Base-by-base conservation (phyloP, 2,113 vertebrate genomes). In the Pelecanoides urinatrix region DNA sequence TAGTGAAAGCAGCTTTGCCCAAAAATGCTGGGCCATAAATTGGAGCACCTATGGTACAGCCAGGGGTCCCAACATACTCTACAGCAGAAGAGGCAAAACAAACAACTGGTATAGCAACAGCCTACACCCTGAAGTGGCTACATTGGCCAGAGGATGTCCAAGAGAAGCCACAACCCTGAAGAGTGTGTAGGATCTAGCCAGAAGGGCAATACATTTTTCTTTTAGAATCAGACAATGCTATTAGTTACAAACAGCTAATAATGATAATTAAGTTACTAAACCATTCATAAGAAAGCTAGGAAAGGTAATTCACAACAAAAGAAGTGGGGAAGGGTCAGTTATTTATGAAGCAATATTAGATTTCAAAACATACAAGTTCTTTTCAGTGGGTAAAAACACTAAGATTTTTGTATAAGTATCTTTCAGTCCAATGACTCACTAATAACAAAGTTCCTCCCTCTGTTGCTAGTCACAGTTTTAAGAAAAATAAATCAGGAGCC, bases 401-500 rank as follows among this genome's bases (percentile, higher is more conserved):
- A 75, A 34, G 49, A 56, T 75, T 81, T 86, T 75, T 45, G 11
- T 63, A 1, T 40, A 73, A 85, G 45, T 38, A 84, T 29, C 52
- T 50, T 86, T 68, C 65, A 87, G 58, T 20, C 40, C 61, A 49
- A 1, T 44, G 49, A 82, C 56, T 42, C 70, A 53, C 52, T n/a
- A 73, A 79, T 42, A 93, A 77, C 59, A 52, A 81, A 84, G 76
- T 50, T 95, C 61, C 34, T 86, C 70, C 50, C 86, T 91, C 76
- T 73, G 56, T 58, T 34, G 20, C 76, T 40, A 67, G 59, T 25
- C 63, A 42, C 10, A 84, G 71, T 73, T 84, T 56, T 61, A 89
- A 94, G 52, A 92, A 95, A 96, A 96, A 96, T 94, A 96, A 94
- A 94, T 92, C 91, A 84, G 73, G 5, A 94, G 52, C 47, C 65